Base-by-base conservation (phyloP, 2,888 invertebrate species). In the Drosophila meridionalis region DNA sequence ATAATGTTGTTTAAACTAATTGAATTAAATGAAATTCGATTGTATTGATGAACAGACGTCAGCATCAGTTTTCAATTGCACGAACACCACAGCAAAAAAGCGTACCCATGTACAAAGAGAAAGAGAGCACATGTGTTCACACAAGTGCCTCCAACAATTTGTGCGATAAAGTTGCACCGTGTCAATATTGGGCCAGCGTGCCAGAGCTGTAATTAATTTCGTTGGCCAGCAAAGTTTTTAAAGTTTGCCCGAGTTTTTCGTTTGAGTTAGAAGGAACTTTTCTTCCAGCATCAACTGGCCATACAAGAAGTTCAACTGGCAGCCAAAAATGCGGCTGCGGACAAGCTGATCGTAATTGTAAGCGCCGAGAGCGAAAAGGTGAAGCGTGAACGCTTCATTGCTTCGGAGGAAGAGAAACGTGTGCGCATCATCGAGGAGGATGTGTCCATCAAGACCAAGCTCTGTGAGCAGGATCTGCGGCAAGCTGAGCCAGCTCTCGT, bases 351-450 rank as follows among this genome's bases (percentile, higher is more conserved):
- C 90, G 94, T 95, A 64, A 97, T 98, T 61, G 97, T 99, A 4
- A 96, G 97, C 14, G 96, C 96, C 28, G 99, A 99, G 93, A 98
- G 98, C 87, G 97, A 97, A 67, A 98, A 97, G 94, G 98, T 98
- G 0, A 96, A 96, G 59, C 96, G 96, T 81, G 98, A 99, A 93
- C 98, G 98, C 91, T 95, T 96, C 26, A 95, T 90, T 94, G 96
- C 95, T 64, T 95, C 96, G 48, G 97, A 97, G 87, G 98, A 99
- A 93, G 98, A 98, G 92, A 96, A 95, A 80, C 98, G 98, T 92
- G 98, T 99, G 0, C 96, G 96, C 74, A 95, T 96, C 43, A 98
- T 98, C 82, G 98, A 98, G 92, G 97, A 97, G 87, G 97, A 97
- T 90, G 98, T 99, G 1, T 95, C 96, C 4, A 95, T 96, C 76